Base-by-base conservation (phyloP, 1,140 invertebrate species). In the Sweltsa coloradensis region DNA sequence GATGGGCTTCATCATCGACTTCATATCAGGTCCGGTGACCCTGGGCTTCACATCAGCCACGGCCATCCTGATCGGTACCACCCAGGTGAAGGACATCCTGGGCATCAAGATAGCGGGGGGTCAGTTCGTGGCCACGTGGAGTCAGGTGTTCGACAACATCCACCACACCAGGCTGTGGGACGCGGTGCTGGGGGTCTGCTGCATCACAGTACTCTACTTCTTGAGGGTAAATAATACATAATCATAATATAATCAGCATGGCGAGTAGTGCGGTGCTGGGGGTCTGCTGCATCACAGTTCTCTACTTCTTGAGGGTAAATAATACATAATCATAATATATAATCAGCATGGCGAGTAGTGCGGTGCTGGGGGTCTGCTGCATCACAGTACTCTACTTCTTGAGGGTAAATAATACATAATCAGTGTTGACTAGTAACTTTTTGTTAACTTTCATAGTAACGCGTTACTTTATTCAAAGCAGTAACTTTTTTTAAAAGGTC, bases 1-100 rank as follows among this genome's bases (percentile, higher is more conserved):
- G n/a, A 18, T 61, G 90, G 89, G 89, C 40, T 91, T 92, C 61
- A 66, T 94, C 49, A 83, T 92, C 51, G 86, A 91, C 64, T 93
- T 90, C 67, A 92, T 94, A 54, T 89, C 86, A 22, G 81, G 84
- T 26, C 86, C 89, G n/a, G 89, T 93, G 16, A 89, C 89, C 13
- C 83, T 84, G 47, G 87, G 86, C 1, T 94, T 93, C 65, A 92
- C 88, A 0, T 88, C 85, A 9, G 89, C 89, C 0, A 89, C 88
- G 1, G 86, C 89, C 25, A 84, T 93, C 46, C 89, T 89, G 37
- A 91, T 93, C 37, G 85, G 83, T 3, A 81, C 83, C 37, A 83
- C 85, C 9, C 89, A 93, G 68, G 68, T 91, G 21, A 91, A 89
- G 63, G 78, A 83, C 57, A 72, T 89, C 31, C 67, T 88, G 1